A percentile compares a stretch with the other conserved stretches of the same genome.
Evolutionary conservation across 2,113 vertebrate species (phyloP).

Genomic region (Nesogale talazaci): DNA sequence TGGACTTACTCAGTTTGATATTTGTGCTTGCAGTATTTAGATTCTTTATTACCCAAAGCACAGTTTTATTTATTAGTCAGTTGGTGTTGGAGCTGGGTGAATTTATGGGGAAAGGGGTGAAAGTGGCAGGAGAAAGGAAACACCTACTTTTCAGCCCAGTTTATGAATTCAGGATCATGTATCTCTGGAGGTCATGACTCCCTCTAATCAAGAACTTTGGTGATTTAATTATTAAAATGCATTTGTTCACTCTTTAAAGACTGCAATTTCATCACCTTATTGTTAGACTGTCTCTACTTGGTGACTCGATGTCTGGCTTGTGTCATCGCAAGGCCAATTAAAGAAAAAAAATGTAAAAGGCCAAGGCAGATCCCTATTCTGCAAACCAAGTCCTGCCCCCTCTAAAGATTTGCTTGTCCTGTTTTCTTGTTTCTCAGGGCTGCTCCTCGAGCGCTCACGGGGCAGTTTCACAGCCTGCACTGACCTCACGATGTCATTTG

Average conservation of each 20-base stretch:
- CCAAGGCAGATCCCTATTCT: constrained; percentile 19
- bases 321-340: constrained; percentile 77
- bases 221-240: constrained; percentile 62
- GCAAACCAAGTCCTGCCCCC: constrained; percentile 66
- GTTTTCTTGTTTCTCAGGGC: constrained; percentile 38
- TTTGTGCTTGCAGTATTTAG: neutral
- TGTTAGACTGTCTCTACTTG: constrained; percentile 77
- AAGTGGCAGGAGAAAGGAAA: neutral
- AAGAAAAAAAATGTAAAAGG: constrained; percentile 57
- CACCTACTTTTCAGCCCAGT: neutral
- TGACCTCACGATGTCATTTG: constrained; percentile 79
- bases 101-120: neutral
- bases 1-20: neutral
- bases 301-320: constrained; percentile 82
- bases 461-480: constrained; percentile 73
- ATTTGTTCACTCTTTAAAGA: constrained; percentile 33
- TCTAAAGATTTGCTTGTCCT: constrained; percentile 73
- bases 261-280: constrained; percentile 69
- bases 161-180: neutral
- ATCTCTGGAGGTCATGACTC: constrained; percentile 40
- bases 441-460: neutral
- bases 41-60: neutral
- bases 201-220: constrained; percentile 69
- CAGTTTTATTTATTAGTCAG: neutral
- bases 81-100: neutral